These are phyloP conservation scores for Meta bourneti DNA, from an alignment of 2,888 invertebrate species.

Conservation along the genomic window DNA sequence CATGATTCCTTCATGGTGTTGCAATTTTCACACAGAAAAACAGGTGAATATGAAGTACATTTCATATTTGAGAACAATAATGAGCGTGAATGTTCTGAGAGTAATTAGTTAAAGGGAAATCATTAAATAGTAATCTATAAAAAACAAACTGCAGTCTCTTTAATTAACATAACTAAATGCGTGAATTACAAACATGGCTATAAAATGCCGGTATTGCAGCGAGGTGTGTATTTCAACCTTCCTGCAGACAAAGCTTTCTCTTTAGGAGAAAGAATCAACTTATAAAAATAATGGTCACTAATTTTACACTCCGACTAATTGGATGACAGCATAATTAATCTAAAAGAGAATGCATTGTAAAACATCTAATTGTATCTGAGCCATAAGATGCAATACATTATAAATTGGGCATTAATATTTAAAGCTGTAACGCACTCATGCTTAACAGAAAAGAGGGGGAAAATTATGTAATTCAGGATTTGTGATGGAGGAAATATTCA, in stretches of 20 bases:
- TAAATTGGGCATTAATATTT: neutral
- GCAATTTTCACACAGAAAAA: too few relatives aligned
- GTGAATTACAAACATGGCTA: too few relatives aligned
- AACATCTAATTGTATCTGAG: neutral
- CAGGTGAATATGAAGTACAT: too few relatives aligned
- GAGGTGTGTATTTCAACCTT: neutral
- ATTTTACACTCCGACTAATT: constrained; percentile 9
- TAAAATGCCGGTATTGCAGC: neutral
- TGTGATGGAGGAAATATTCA: too few relatives aligned
- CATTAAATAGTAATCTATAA: constrained; percentile 17
- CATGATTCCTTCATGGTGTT: too few relatives aligned
- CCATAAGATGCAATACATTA: too few relatives aligned
- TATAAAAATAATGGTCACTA: constrained; percentile 2
- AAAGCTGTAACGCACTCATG: too few relatives aligned
- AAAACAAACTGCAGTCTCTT: neutral
- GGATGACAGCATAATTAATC: neutral
- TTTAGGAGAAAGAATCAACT: neutral
- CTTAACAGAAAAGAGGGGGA: too few relatives aligned
- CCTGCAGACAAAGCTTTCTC: neutral
- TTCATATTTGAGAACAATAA: too few relatives aligned
- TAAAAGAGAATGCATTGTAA: neutral
- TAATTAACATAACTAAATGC: constrained; percentile 9
- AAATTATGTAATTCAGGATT: too few relatives aligned
- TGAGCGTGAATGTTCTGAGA: neutral
- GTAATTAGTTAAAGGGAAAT: neutral